phyloP scores from a whole-genome alignment of 1,140 invertebrate genomes.

The Amyelois transitella region DNA sequence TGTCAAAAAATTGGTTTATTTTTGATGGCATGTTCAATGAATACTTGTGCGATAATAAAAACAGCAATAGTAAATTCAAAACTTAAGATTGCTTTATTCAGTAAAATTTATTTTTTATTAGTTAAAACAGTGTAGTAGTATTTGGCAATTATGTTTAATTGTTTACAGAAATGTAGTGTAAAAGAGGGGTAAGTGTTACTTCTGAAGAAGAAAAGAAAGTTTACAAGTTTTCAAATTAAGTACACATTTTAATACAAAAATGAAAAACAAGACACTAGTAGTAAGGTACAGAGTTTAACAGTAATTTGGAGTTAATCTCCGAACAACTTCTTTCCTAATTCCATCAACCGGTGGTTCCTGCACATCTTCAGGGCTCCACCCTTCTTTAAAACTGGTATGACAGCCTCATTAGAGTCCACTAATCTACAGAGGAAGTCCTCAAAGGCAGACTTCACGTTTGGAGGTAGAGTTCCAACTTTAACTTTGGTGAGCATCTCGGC shows the following conservation, averaged over 20 bases:
- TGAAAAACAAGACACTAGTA: slow-evolving; percentile 10
- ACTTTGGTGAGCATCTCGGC: slow-evolving; percentile 87
- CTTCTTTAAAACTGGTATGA: slow-evolving; percentile 86
- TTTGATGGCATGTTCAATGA: no score
- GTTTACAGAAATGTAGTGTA: background rate
- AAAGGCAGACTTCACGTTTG: slow-evolving; percentile 90
- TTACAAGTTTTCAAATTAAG: background rate
- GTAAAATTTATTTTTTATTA: background rate
- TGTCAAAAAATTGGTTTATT: no score
- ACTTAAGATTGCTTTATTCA: background rate
- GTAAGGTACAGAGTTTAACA: slow-evolving; percentile 8
- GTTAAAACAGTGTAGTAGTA: background rate
- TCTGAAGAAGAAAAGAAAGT: background rate
- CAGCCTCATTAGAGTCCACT: slow-evolving; percentile 85
- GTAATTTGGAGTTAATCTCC: slow-evolving; percentile 78
- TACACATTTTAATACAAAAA: slow-evolving; percentile 14
- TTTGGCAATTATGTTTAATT: background rate
- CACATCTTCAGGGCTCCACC: slow-evolving; percentile 87
- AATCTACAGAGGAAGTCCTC: slow-evolving; percentile 91
- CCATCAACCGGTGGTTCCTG: slow-evolving; percentile 90
- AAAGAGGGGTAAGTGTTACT: background rate
- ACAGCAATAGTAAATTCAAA: background rate
- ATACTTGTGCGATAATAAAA: background rate
- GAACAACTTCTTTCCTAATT: slow-evolving; percentile 88
- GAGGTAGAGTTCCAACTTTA: slow-evolving; percentile 84